A percentile compares a stretch with the other conserved stretches of the same genome.
Evolutionary conservation across 2,888 invertebrate genomes (phyloP).

Genomic region (Limnephilus auricula): DNA sequence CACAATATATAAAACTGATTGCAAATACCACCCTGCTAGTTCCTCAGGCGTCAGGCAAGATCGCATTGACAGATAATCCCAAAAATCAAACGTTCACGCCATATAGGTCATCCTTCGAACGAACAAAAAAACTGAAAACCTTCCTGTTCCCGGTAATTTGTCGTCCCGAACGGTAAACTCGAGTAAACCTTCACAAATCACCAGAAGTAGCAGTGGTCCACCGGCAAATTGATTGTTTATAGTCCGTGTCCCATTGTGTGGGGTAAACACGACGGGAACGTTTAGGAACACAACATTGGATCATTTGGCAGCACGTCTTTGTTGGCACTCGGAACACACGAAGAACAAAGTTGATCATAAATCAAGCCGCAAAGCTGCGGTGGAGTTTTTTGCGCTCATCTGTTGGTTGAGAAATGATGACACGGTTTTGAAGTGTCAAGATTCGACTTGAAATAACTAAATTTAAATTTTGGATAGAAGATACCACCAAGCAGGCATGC

Average conservation of each 20-base stretch:
- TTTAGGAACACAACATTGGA: neutral
- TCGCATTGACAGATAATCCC: conserved; percentile 55
- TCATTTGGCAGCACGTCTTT: conserved; percentile 16
- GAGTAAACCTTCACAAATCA: conserved; percentile 55
- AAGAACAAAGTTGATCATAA: conserved; percentile 43
- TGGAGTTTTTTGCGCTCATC: conserved; percentile 31
- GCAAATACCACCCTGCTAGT: neutral
- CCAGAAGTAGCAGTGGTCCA: conserved; percentile 41
- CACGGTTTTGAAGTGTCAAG: conserved; percentile 12
- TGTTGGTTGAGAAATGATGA: conserved; percentile 14
- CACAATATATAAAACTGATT: neutral
- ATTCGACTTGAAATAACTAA: neutral
- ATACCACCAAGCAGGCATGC: neutral
- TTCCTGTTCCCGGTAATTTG: conserved; percentile 58
- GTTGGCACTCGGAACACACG: neutral
- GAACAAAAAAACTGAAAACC: conserved; percentile 40
- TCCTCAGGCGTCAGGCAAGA: conserved; percentile 55
- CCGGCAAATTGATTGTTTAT: conserved; percentile 61
- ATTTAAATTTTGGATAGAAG: neutral
- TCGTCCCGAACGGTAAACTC: conserved; percentile 20
- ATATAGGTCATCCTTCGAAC: conserved; percentile 50
- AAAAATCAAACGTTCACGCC: conserved; percentile 57
- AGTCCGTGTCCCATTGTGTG: conserved; percentile 15
- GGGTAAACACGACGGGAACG: conserved; percentile 16
- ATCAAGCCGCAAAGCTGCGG: conserved; percentile 52